These are phyloP conservation scores for Tonatia bakeri DNA, from an alignment of 2,113 vertebrate genomes.

Conservation along the genomic window DNA sequence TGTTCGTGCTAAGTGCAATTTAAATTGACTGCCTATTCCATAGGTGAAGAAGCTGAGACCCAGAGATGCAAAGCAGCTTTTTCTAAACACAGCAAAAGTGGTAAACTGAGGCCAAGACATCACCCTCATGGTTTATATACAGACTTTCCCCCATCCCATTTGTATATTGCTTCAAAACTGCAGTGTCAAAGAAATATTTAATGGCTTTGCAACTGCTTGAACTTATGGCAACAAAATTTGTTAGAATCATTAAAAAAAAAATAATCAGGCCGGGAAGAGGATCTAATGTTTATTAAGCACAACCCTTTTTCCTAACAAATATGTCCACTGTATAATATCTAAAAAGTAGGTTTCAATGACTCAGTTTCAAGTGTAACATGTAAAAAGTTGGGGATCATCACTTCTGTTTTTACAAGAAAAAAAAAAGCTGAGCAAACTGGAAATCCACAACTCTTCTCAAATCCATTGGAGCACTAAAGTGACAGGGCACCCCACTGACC, in stretches of 20 bases:
- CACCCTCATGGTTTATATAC: not conserved
- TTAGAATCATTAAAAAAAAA: not conserved
- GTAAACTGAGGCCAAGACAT: not conserved
- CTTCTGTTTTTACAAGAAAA: not conserved
- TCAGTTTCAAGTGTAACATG: not conserved
- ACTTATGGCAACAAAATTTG: not conserved
- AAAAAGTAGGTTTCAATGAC: not conserved
- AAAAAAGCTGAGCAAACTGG: not conserved
- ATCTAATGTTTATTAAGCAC: not conserved
- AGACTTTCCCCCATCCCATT: too few species aligned
- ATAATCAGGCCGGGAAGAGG: not conserved
- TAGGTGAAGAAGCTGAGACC: not conserved
- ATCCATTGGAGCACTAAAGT: not conserved
- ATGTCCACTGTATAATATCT: not conserved
- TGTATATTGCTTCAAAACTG: slow-evolving; percentile 9
- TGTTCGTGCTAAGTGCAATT: not conserved
- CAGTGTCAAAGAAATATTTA: not conserved
- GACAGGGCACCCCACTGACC: not conserved
- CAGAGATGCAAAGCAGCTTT: not conserved
- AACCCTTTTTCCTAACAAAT: not conserved
- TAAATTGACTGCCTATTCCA: not conserved
- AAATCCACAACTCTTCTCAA: not conserved
- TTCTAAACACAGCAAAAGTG: not conserved
- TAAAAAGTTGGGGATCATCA: not conserved
- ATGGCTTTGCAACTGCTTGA: slow-evolving; percentile 13